Percentiles rank a stretch among this genome's conserved stretches.
These are phyloP conservation scores for Balaeniceps rex DNA, from an alignment of 2,113 vertebrate species.

Conservation along the genomic window DNA sequence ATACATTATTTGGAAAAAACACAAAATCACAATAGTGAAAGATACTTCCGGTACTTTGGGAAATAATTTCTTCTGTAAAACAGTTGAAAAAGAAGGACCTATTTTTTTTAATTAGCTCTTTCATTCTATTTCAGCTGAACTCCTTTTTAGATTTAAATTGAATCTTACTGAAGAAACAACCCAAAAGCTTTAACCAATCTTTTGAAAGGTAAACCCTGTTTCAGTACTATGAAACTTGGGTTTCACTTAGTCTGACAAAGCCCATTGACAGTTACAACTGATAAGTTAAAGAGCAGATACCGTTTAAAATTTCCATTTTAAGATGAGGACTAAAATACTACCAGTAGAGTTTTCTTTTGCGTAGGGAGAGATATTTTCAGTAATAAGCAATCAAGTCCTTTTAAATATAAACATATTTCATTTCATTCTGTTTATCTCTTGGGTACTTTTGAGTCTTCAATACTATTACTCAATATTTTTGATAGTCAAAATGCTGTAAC, in stretches of 20 bases:
- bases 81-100: neutral
- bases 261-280: neutral
- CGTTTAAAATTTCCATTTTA: slow-evolving; percentile 2
- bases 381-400: neutral
- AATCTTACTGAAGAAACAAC: neutral
- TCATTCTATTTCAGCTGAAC: neutral
- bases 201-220: neutral
- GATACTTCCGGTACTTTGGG: neutral
- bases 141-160: neutral
- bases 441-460: neutral
- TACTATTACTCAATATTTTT: neutral
- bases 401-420: neutral
- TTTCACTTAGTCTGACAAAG: neutral
- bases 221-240: neutral
- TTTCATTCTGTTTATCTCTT: neutral
- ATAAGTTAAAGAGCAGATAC: neutral
- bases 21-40: neutral
- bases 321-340: neutral
- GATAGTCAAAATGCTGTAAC: neutral
- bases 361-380: neutral
- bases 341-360: neutral
- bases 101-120: neutral
- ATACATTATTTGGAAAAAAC: neutral
- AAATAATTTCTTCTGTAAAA: neutral
- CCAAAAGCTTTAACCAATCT: neutral